Percentiles rank a stretch among this genome's conserved stretches.
Conservation (phyloP, 2,113 vertebrate genomes). For the Marmota flaviventris region DNA sequence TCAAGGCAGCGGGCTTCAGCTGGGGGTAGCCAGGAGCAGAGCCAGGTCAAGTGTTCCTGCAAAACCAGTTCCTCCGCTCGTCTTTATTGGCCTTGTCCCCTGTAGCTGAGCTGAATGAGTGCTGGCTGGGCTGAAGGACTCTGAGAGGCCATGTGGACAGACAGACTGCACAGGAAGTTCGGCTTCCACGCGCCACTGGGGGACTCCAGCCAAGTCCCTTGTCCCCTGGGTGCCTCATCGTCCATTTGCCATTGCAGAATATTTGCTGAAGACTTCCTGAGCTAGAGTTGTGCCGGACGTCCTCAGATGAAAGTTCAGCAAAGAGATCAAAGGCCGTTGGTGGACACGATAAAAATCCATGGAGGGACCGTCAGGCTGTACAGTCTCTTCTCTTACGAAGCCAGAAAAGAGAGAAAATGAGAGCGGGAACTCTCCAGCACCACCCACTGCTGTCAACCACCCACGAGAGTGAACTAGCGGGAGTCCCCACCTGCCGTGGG, state of each 20-base stretch:
- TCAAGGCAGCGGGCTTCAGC: not conserved
- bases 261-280: slow-evolving; percentile 46
- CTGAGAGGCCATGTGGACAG: not conserved
- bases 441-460: not conserved
- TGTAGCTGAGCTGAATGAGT: not conserved
- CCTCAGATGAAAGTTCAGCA: slow-evolving; percentile 18
- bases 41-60: not conserved
- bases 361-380: not conserved
- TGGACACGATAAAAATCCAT: slow-evolving; percentile 23
- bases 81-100: not conserved
- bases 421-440: not conserved
- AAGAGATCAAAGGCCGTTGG: slow-evolving; percentile 44
- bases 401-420: not conserved
- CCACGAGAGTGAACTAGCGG: too few relatives aligned
- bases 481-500: too few relatives aligned
- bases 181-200: not conserved
- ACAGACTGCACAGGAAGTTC: not conserved
- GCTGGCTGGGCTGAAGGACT: not conserved
- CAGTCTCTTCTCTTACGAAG: not conserved
- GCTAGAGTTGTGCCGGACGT: not conserved
- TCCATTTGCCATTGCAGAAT: slow-evolving; percentile 52
- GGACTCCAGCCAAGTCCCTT: not conserved
- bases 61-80: not conserved
- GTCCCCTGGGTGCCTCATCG: not conserved
- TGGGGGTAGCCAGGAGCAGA: not conserved